Evolutionary conservation across 2,888 invertebrate genomes (phyloP), one percentile per base, ranked within the genome.

Genomic region (Drosophila mettleri): DNA sequence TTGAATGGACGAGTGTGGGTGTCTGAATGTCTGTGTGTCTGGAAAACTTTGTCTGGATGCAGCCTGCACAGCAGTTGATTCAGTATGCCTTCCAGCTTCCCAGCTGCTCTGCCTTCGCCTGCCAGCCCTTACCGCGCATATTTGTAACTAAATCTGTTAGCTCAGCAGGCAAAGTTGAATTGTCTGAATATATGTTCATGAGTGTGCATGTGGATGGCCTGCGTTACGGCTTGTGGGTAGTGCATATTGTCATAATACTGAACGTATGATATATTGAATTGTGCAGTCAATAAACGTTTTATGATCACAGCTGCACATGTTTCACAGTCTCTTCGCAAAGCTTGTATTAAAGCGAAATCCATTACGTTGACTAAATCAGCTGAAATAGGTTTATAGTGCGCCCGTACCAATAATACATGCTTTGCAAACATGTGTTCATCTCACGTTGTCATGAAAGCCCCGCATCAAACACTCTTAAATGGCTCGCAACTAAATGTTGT

Each of bases 241-340:
- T 80, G 78, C 83, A 82, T 72, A 84, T 88, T 89, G 89, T 89
- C 86, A 86, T 78, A 79, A 80, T 79, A 87, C 79, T 74, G 86
- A 87, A 76, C 74, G 75, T 76, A 83, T 89, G 86, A 90, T 88
- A 89, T 90, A 90, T 88, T 83, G 79, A 83, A 86, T 80, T 81
- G 84, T 78, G 77, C 78, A 88, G 84, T 88, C 89, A 88, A 90
- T 90, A 89, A 83, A 86, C 77, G 74, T 74, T 83, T 78, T 81
- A 75, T 82, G 75, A 75, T 74, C 84, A 78, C 86, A 89, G 78
- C 80, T 82, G 84, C 74, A 74, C 75, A 80, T 70, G 72, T 74
- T 64, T 65, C 72, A 74, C 57, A 59, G 53, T 18, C 33, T 52
- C 48, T 51, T 66, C 55, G 46, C 29, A 16, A 64, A 67, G 67